These are phyloP conservation scores for Drosophila sechellia DNA, from an alignment of 1,140 invertebrate genomes.

Conservation along the genomic window DNA sequence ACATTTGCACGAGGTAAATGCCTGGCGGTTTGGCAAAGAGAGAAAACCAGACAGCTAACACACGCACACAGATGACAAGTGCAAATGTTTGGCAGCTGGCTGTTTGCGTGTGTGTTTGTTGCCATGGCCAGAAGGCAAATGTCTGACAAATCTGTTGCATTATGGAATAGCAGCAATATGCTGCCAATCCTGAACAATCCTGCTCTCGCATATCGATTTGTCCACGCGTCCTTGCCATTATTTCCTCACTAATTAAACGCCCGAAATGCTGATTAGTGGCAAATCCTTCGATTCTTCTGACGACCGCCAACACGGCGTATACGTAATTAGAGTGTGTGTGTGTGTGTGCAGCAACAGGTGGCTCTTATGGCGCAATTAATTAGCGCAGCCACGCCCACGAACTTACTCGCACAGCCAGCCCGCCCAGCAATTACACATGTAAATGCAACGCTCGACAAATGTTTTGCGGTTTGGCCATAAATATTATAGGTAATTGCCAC, in stretches of 20 bases:
- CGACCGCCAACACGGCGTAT: slow-evolving; percentile 15
- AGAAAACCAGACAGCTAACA: slow-evolving; percentile 8
- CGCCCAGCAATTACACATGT: slow-evolving; percentile 46
- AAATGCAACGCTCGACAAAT: slow-evolving; percentile 60
- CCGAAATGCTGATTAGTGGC: slow-evolving; percentile 56
- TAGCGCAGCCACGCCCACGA: slow-evolving; percentile 39
- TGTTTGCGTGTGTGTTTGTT: slow-evolving; percentile 6
- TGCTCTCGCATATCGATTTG: slow-evolving; percentile 53
- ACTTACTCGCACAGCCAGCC: background rate
- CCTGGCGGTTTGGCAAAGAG: slow-evolving; percentile 20
- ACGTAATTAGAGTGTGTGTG: slow-evolving; percentile 18
- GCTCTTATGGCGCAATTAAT: slow-evolving; percentile 60
- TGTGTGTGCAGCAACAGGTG: slow-evolving; percentile 31
- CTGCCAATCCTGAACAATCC: slow-evolving; percentile 41
- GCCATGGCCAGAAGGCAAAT: slow-evolving; percentile 56
- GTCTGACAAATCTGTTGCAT: slow-evolving; percentile 78
- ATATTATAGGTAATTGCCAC: slow-evolving; percentile 68
- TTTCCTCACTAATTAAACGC: slow-evolving; percentile 69
- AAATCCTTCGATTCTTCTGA: background rate
- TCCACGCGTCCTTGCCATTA: slow-evolving; percentile 26
- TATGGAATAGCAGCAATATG: slow-evolving; percentile 45
- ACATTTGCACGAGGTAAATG: slow-evolving; percentile 55
- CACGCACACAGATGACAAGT: slow-evolving; percentile 33
- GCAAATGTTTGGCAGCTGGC: slow-evolving; percentile 50
- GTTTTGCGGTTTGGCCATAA: slow-evolving; percentile 64